These are phyloP conservation scores for Strigamia crassipes DNA, from an alignment of 2,888 invertebrate genomes.

Conservation along the genomic window DNA sequence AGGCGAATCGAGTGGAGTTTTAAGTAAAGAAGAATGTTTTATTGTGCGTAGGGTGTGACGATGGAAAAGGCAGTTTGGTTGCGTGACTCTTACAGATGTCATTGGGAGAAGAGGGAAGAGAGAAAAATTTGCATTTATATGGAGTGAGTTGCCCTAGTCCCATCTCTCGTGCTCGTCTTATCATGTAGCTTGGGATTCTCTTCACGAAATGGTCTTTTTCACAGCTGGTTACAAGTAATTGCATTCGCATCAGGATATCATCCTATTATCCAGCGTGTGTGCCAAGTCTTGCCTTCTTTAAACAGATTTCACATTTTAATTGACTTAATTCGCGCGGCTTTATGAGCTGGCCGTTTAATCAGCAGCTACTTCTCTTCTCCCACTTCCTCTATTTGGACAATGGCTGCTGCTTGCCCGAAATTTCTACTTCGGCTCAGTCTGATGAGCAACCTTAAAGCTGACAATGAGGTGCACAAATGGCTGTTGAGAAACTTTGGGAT, in stretches of 20 bases:
- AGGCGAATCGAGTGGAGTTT: background rate
- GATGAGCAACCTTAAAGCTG: background rate
- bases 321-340: constrained; percentile 44
- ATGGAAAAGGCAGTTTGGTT: constrained; percentile 32
- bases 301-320: constrained; percentile 44
- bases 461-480: constrained; percentile 18
- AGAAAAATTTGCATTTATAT: constrained; percentile 43
- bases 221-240: constrained; percentile 45
- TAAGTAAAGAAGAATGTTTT: constrained; percentile 33
- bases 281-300: constrained; percentile 42
- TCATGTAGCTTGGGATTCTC: constrained; percentile 36
- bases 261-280: constrained; percentile 39
- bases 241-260: constrained; percentile 44
- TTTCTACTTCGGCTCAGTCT: background rate
- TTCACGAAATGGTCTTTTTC: constrained; percentile 44
- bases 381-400: constrained; percentile 43
- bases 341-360: constrained; percentile 44
- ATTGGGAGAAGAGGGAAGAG: constrained; percentile 31
- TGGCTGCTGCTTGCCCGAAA: constrained; percentile 11
- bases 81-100: constrained; percentile 40
- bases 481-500: constrained; percentile 34
- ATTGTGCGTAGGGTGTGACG: constrained; percentile 19
- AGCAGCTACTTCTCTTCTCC: constrained; percentile 38
- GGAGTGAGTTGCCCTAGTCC: constrained; percentile 20
- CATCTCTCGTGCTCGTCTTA: constrained; percentile 26